Conservation (phyloP, 1,140 invertebrate genomes). For the Drosophila parvula region DNA sequence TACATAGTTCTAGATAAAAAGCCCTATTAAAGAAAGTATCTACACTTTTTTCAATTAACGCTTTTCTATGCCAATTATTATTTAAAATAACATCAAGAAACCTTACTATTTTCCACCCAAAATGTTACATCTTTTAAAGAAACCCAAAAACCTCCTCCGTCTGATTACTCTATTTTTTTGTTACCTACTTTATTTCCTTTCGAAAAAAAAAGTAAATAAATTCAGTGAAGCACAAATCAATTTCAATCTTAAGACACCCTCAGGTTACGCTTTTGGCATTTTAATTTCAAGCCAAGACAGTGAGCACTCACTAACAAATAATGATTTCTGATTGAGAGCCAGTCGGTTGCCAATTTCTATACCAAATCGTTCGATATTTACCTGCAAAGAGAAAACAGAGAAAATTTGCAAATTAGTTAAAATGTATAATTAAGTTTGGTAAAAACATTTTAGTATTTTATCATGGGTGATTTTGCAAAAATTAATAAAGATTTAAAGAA, state of each 20-base stretch:
- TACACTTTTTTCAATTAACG: no score
- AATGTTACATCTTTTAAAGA: neutral
- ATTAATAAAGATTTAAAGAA: constrained; percentile 52
- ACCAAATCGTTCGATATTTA: constrained; percentile 56
- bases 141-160: neutral
- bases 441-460: constrained; percentile 22
- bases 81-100: no score
- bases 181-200: neutral
- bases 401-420: constrained; percentile 77
- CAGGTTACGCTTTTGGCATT: constrained; percentile 41
- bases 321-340: constrained; percentile 11
- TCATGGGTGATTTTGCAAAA: constrained; percentile 16
- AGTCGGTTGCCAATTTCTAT: constrained; percentile 17
- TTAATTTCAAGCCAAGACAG: constrained; percentile 20
- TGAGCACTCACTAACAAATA: constrained; percentile 35
- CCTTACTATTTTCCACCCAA: no score
- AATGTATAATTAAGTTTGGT: constrained; percentile 71
- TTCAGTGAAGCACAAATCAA: constrained; percentile 35
- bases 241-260: constrained; percentile 18
- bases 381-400: constrained; percentile 75
- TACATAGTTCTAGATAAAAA: no score
- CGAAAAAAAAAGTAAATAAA: constrained; percentile 15
- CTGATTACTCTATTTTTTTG: neutral
- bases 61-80: no score
- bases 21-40: no score